These are phyloP conservation scores for Euzophera pinguis DNA, from an alignment of 2,888 invertebrate genomes.

Conservation along the genomic window DNA sequence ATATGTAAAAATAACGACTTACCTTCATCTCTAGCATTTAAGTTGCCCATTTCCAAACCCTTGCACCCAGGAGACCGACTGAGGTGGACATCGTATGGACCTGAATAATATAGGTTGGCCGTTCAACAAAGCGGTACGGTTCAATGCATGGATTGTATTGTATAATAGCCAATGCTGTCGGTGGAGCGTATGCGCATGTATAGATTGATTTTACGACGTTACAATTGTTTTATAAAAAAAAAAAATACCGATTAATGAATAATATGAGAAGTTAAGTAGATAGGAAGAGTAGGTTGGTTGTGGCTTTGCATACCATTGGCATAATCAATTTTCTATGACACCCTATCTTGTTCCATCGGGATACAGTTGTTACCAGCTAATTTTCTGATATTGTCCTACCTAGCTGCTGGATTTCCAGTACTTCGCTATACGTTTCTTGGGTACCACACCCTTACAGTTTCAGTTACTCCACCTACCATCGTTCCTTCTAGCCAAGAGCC, in stretches of 20 bases:
- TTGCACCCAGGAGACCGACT: constrained; percentile 30
- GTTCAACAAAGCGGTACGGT: constrained; percentile 38
- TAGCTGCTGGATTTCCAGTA: no score
- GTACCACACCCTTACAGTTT: no score
- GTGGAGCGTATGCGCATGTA: constrained; percentile 1
- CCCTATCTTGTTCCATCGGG: no score
- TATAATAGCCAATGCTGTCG: constrained; percentile 44
- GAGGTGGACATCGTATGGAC: constrained; percentile 32
- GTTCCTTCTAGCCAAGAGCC: no score
- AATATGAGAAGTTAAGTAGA: no score
- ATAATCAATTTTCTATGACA: no score
- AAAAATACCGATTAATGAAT: background rate
- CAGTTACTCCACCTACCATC: no score
- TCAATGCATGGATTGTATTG: constrained; percentile 43
- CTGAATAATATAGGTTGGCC: constrained; percentile 46
- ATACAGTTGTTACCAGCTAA: no score
- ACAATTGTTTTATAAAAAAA: background rate
- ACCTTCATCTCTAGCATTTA: constrained; percentile 31
- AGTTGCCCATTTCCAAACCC: constrained; percentile 45
- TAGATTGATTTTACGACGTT: background rate
- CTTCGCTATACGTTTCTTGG: no score
- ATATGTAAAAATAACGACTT: constrained; percentile 6
- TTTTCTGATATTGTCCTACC: no score
- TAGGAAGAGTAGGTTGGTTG: no score
- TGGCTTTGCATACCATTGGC: no score